Evolutionary conservation across 1,140 invertebrate species (phyloP).

Genomic region (Drosophila busckii): DNA sequence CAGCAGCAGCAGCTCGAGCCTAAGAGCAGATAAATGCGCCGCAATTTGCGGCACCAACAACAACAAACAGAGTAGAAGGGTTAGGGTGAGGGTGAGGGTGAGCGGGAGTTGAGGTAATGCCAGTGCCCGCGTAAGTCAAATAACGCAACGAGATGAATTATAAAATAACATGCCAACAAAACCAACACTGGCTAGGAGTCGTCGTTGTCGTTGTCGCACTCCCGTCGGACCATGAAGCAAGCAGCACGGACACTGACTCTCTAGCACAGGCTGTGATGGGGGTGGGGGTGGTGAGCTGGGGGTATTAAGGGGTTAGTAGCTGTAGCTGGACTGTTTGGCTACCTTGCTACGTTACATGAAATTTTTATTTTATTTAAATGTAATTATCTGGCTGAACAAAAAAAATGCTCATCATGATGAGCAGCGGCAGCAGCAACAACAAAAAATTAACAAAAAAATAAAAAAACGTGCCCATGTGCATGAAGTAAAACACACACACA

Average conservation of each 20-base stretch:
- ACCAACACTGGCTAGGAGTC: slow-evolving; percentile 24
- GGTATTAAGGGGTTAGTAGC: slow-evolving; percentile 4
- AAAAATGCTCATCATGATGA: slow-evolving; percentile 76
- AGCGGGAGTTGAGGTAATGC: too few relatives aligned
- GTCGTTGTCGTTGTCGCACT: too few relatives aligned
- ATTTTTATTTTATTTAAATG: slow-evolving; percentile 78
- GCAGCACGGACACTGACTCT: slow-evolving; percentile 17
- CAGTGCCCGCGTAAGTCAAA: slow-evolving; percentile 66
- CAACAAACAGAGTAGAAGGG: slow-evolving; percentile 37
- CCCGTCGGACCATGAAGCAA: slow-evolving; percentile 9
- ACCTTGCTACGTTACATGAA: slow-evolving; percentile 60
- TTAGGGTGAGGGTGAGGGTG: background rate
- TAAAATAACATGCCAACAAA: slow-evolving; percentile 76
- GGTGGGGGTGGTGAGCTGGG: background rate
- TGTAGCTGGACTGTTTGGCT: slow-evolving; percentile 2
- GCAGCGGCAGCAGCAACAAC: slow-evolving; percentile 22
- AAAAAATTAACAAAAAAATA: slow-evolving; percentile 4
- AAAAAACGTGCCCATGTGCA: slow-evolving; percentile 37
- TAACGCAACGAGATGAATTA: slow-evolving; percentile 75
- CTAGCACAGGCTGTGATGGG: background rate
- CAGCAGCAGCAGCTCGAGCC: slow-evolving; percentile 25
- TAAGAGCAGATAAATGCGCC: slow-evolving; percentile 62
- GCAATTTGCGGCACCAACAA: slow-evolving; percentile 67
- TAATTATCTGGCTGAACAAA: slow-evolving; percentile 77
- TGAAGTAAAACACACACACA: slow-evolving; percentile 42